A percentile compares a stretch with the other conserved stretches of the same genome.
These are phyloP conservation scores for Leptinotarsa peninsularis DNA, from an alignment of 2,888 invertebrate species.

Conservation along the genomic window DNA sequence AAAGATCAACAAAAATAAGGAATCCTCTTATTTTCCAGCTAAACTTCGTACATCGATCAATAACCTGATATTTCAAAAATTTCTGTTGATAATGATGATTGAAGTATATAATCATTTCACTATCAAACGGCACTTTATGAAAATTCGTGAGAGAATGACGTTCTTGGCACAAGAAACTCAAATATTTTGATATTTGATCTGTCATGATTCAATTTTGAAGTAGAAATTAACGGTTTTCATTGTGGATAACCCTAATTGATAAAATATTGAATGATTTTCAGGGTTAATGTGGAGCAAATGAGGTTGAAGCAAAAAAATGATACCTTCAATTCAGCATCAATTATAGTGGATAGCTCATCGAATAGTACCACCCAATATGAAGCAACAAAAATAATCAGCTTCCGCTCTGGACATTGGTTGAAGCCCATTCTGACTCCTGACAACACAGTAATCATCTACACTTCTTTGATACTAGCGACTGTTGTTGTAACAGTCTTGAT, in stretches of 20 bases:
- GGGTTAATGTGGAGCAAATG: not conserved
- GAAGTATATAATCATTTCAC: no score
- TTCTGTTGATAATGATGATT: no score
- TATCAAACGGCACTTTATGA: no score
- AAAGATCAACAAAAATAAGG: no score
- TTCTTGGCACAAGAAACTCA: no score
- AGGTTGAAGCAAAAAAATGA: constrained; percentile 8
- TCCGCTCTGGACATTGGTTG: not conserved
- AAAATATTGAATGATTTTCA: not conserved
- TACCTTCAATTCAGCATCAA: constrained; percentile 48
- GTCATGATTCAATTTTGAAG: no score
- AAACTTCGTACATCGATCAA: no score
- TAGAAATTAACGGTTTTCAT: no score
- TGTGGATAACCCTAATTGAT: not conserved
- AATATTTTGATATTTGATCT: no score
- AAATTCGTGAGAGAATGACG: no score
- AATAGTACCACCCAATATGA: not conserved
- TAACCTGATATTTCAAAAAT: no score
- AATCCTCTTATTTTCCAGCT: no score
- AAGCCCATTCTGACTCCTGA: constrained; percentile 21
- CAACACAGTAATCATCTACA: constrained; percentile 62
- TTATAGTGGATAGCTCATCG: constrained; percentile 33
- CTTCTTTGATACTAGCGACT: constrained; percentile 52
- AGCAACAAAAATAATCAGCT: not conserved
- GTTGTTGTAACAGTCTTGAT: constrained; percentile 62